Conservation (phyloP, 2,797 vertebrate genomes). For the Muraenolepis orangiensis region DNA sequence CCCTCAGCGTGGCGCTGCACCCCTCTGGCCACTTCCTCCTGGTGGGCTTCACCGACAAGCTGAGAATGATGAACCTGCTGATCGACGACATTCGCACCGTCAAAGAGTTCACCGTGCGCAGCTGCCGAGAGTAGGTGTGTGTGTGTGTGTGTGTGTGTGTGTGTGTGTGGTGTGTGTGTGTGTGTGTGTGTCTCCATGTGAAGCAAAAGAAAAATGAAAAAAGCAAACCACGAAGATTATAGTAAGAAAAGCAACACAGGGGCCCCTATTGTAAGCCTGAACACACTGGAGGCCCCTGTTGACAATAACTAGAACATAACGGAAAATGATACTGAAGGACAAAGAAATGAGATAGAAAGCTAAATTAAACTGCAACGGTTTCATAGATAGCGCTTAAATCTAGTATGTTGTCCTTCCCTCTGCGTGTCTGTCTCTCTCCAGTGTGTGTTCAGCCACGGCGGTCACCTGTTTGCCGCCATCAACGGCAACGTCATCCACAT, state of each 20-base stretch:
- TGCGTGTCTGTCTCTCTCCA: constrained; percentile 53
- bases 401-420: no score
- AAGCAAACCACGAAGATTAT: no score
- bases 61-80: constrained; percentile 87
- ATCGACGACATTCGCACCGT: constrained; percentile 84
- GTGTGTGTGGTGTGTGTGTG: constrained; percentile 64
- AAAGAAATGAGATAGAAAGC: no score
- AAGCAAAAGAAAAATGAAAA: no score
- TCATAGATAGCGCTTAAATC: no score
- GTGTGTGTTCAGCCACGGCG: constrained; percentile 90
- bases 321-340: no score
- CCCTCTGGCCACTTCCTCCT: constrained; percentile 87
- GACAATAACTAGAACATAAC: no score
- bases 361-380: no score
- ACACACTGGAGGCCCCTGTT: no score
- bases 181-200: background rate
- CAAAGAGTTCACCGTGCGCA: constrained; percentile 85
- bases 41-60: constrained; percentile 90
- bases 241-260: no score
- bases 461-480: constrained; percentile 91
- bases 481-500: constrained; percentile 90
- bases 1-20: constrained; percentile 83
- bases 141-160: no score
- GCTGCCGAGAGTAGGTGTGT: constrained; percentile 89
- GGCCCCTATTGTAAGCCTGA: no score